These are phyloP conservation scores for Bufotes viridis DNA, from an alignment of 2,797 vertebrate species.

Conservation along the genomic window DNA sequence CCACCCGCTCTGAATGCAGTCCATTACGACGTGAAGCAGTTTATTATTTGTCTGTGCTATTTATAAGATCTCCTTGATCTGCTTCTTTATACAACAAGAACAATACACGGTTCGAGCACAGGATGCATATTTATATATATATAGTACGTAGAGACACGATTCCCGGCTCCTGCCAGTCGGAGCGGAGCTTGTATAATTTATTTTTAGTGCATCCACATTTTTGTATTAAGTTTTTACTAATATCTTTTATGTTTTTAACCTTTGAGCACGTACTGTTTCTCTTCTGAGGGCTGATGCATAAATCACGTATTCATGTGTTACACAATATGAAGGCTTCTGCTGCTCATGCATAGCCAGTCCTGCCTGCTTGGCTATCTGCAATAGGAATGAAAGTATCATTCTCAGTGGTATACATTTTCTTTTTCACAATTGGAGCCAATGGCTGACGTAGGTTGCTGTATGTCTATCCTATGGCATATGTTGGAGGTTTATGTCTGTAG, in stretches of 20 bases:
- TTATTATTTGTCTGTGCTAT: slow-evolving; percentile 32
- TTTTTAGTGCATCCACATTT: slow-evolving; percentile 8
- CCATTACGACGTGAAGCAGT: slow-evolving; percentile 16
- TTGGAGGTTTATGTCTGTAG: too few species aligned
- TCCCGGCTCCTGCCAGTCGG: not conserved
- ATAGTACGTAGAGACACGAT: slow-evolving; percentile 32
- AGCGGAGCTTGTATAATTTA: slow-evolving; percentile 4
- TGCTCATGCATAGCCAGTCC: not conserved
- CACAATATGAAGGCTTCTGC: not conserved
- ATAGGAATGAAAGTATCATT: too few species aligned
- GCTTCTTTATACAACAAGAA: slow-evolving; percentile 17
- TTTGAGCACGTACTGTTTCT: not conserved
- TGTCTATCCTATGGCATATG: too few species aligned
- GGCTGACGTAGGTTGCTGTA: too few species aligned
- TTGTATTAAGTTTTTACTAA: not conserved
- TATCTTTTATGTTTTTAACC: not conserved
- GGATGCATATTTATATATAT: slow-evolving; percentile 37
- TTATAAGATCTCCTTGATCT: slow-evolving; percentile 34
- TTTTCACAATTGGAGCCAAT: too few species aligned
- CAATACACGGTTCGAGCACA: slow-evolving; percentile 20
- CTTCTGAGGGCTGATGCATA: not conserved
- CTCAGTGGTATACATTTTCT: too few species aligned
- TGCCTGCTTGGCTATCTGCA: not conserved
- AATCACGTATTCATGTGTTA: not conserved
- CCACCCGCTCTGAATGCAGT: slow-evolving; percentile 20